These are phyloP conservation scores for Anthonomus grandis DNA, from an alignment of 1,140 invertebrate genomes.

Conservation along the genomic window DNA sequence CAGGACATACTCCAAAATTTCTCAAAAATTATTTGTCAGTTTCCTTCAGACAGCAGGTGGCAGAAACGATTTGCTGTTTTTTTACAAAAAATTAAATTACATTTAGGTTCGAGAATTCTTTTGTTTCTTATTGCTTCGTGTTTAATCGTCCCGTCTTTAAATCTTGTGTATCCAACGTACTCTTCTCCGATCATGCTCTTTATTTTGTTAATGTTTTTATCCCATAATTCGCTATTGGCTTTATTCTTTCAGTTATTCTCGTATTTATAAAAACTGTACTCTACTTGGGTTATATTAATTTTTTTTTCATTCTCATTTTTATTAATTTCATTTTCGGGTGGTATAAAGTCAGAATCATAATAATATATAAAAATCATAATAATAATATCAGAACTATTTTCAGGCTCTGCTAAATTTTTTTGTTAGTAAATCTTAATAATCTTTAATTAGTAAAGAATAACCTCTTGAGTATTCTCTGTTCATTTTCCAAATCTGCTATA, in stretches of 20 bases:
- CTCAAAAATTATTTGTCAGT: not conserved
- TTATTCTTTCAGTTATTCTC: slow-evolving; percentile 6
- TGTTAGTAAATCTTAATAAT: not conserved
- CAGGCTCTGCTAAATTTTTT: not conserved
- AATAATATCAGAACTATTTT: not conserved
- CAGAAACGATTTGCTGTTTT: slow-evolving; percentile 13
- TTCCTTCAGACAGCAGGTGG: slow-evolving; percentile 4
- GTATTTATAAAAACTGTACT: not conserved
- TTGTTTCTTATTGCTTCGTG: slow-evolving; percentile 7
- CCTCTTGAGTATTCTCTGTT: not conserved
- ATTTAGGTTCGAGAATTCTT: not conserved
- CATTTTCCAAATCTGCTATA: too few species aligned
- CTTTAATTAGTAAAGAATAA: not conserved
- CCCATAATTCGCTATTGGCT: slow-evolving; percentile 7
- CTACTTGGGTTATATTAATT: not conserved
- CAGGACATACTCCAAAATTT: too few species aligned
- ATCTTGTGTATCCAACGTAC: slow-evolving; percentile 14
- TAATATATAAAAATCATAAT: not conserved
- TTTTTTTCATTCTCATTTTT: not conserved
- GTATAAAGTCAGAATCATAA: not conserved
- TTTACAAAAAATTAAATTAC: slow-evolving; percentile 11
- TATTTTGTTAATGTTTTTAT: slow-evolving; percentile 12
- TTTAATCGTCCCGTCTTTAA: slow-evolving; percentile 13
- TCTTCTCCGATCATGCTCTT: slow-evolving; percentile 13
- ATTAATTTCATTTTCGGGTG: not conserved